phyloP scores from a whole-genome alignment of 2,113 vertebrate genomes.

The Mastomys natalensis region DNA sequence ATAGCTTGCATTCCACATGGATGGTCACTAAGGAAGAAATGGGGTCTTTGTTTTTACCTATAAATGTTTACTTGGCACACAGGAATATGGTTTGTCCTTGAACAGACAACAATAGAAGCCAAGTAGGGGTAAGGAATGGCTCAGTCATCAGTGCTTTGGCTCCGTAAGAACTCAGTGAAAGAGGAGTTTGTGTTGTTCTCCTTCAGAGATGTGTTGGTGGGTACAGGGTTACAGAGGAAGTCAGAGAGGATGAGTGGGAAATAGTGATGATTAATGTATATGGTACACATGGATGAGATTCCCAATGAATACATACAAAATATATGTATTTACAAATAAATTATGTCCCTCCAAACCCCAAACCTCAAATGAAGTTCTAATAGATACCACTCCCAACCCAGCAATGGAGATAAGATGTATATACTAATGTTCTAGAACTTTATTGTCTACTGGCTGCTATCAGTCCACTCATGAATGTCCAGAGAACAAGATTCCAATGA shows the following conservation, averaged over 20 bases:
- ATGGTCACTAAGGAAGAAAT: not conserved
- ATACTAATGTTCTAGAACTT: not conserved
- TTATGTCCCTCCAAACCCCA: not conserved
- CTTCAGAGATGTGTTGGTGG: not conserved
- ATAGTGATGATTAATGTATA: not conserved
- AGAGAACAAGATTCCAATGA: not conserved
- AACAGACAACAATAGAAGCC: not conserved
- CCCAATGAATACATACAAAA: not conserved
- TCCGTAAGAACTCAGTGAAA: not conserved
- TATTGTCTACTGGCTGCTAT: not conserved
- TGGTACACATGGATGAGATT: no score
- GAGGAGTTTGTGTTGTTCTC: not conserved
- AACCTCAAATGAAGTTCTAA: not conserved
- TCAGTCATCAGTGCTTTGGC: not conserved
- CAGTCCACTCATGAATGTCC: not conserved
- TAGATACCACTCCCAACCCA: not conserved
- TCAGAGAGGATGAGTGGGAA: not conserved
- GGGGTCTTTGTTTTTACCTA: conserved; percentile 15
- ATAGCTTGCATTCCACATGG: not conserved
- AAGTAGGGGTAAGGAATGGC: conserved; percentile 9
- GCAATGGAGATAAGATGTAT: not conserved
- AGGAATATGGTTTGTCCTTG: not conserved
- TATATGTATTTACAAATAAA: not conserved
- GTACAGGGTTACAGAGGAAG: no score
- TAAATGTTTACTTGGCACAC: conserved; percentile 52